These are phyloP conservation scores for Hyalella azteca DNA, from an alignment of 2,888 invertebrate genomes.

Conservation along the genomic window DNA sequence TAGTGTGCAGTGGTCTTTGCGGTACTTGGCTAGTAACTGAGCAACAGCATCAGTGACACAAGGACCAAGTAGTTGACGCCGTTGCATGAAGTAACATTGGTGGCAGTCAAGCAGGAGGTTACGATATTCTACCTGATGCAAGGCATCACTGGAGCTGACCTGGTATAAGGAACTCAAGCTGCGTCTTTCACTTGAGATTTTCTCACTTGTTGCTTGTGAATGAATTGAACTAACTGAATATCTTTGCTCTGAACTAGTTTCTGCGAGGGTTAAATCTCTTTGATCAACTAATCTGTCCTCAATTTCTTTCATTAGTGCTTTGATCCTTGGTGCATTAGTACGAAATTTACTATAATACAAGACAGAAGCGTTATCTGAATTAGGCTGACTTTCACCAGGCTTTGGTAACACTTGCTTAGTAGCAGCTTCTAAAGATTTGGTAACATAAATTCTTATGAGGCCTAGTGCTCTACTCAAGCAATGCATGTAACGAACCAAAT, in stretches of 20 bases:
- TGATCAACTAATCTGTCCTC: conserved; percentile 72
- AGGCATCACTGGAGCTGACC: not conserved
- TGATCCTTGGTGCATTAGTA: conserved; percentile 84
- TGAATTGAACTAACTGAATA: not conserved
- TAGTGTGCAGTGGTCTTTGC: conserved; percentile 62
- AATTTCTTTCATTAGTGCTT: conserved; percentile 79
- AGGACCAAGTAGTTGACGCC: conserved; percentile 73
- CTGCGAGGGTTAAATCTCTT: conserved; percentile 70
- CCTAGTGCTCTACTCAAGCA: conserved; percentile 80
- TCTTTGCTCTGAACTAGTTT: conserved; percentile 70
- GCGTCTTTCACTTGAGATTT: not conserved
- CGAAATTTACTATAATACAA: conserved; percentile 93
- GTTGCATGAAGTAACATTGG: conserved; percentile 78
- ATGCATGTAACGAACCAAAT: conserved; percentile 68
- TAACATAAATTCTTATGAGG: conserved; percentile 79
- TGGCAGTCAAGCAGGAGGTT: conserved; percentile 79
- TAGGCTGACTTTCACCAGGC: conserved; percentile 62
- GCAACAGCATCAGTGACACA: conserved; percentile 75
- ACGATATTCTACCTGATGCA: conserved; percentile 66
- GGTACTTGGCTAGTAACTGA: conserved; percentile 69
- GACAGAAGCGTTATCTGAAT: conserved; percentile 69
- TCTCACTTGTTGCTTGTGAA: not conserved
- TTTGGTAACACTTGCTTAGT: conserved; percentile 70
- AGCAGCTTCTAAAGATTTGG: conserved; percentile 76
- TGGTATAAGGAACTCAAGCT: conserved; percentile 12